A percentile compares a stretch with the other conserved stretches of the same genome.
These are phyloP conservation scores for Prietella phreatophila DNA, from an alignment of 2,113 vertebrate species.

Conservation along the genomic window DNA sequence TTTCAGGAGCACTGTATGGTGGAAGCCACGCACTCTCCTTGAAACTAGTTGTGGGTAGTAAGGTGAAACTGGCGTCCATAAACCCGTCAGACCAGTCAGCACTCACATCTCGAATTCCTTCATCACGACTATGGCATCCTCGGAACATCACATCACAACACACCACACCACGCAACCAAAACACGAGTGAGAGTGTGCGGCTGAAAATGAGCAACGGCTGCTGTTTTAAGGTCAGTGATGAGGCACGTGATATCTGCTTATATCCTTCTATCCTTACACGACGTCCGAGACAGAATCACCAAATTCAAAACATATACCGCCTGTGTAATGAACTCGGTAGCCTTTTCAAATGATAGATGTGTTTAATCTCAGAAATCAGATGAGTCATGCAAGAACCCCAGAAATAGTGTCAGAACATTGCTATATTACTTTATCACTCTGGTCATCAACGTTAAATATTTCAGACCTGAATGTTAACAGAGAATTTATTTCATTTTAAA, in stretches of 20 bases:
- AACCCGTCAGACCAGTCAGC: slow-evolving; percentile 23
- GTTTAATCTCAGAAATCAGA: not conserved
- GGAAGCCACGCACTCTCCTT: not conserved
- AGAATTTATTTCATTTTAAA: too few species aligned
- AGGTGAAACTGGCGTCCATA: slow-evolving; percentile 5
- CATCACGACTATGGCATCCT: not conserved
- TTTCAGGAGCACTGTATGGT: not conserved
- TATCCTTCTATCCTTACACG: too few species aligned
- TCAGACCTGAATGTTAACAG: too few species aligned
- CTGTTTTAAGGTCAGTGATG: not conserved
- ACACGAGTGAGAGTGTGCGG: not conserved
- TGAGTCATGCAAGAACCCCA: not conserved
- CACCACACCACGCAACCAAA: not conserved
- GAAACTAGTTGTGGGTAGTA: slow-evolving; percentile 8
- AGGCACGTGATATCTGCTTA: not conserved
- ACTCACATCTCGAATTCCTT: slow-evolving; percentile 2
- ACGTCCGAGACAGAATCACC: too few species aligned
- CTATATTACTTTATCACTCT: too few species aligned
- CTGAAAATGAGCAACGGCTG: too few species aligned
- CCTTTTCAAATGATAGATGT: not conserved
- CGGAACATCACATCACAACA: not conserved
- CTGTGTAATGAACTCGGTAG: not conserved
- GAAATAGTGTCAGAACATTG: not conserved
- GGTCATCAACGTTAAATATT: too few species aligned
- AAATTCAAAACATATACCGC: too few species aligned